phyloP scores from a whole-genome alignment of 1,140 invertebrate genomes.

The Andrena cerasifolii region DNA sequence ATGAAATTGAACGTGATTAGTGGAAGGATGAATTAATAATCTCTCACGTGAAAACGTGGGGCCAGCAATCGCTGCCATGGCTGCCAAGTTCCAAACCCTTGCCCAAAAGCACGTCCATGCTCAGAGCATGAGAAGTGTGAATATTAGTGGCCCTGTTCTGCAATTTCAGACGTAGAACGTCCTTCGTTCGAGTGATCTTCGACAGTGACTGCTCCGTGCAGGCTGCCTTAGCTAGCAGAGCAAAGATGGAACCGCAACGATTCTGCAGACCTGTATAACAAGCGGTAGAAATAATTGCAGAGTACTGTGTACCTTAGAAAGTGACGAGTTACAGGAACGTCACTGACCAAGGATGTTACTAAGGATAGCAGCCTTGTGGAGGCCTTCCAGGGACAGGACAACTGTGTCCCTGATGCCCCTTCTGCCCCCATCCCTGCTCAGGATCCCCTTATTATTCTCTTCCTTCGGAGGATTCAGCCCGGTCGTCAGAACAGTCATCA shows the following conservation, averaged over 20 bases:
- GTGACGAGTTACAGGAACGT: background rate
- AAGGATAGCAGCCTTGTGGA: constrained; percentile 91
- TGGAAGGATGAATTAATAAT: background rate
- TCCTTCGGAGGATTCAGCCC: constrained; percentile 84
- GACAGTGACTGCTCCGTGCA: constrained; percentile 86
- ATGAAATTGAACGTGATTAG: background rate
- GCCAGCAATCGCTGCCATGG: constrained; percentile 95
- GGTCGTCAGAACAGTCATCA: constrained; percentile 93
- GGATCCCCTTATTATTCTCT: constrained; percentile 76
- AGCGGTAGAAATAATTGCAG: background rate
- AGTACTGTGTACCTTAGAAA: background rate
- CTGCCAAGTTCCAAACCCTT: constrained; percentile 94
- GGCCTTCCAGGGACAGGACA: constrained; percentile 90
- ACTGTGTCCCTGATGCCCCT: constrained; percentile 88
- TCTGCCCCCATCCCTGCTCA: constrained; percentile 82
- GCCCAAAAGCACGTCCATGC: constrained; percentile 92
- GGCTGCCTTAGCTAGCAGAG: constrained; percentile 89
- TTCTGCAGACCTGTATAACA: constrained; percentile 87
- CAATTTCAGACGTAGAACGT: constrained; percentile 78
- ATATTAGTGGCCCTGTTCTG: constrained; percentile 86
- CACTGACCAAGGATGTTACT: constrained; percentile 86
- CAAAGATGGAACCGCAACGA: constrained; percentile 91
- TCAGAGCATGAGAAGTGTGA: constrained; percentile 92
- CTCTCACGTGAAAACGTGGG: constrained; percentile 92
- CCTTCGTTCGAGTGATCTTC: constrained; percentile 79